Evolutionary conservation across 2,797 vertebrate species (phyloP).

Genomic region (Geotrypetes seraphini): DNA sequence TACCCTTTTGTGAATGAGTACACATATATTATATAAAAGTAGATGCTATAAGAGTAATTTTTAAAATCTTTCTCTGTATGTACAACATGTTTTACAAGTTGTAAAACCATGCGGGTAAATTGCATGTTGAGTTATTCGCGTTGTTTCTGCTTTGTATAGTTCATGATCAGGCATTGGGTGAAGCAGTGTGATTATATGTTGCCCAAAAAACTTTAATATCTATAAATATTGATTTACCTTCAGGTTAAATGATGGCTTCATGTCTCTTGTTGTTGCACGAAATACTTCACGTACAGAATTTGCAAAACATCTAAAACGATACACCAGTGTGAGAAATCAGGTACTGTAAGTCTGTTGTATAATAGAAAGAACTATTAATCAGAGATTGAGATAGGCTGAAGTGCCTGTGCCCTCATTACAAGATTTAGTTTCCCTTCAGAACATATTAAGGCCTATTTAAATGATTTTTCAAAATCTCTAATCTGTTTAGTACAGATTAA

Average conservation of each 20-base stretch:
- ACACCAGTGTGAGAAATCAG: slow-evolving; percentile 69
- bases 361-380: slow-evolving; percentile 17
- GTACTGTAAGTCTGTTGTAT: slow-evolving; percentile 42
- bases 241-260: slow-evolving; percentile 83
- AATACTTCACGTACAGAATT: slow-evolving; percentile 84
- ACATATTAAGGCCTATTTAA: slow-evolving; percentile 37
- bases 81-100: too few species aligned
- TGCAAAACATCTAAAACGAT: slow-evolving; percentile 89
- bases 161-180: too few species aligned
- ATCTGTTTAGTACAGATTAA: slow-evolving; percentile 58
- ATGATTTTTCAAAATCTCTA: slow-evolving; percentile 45
- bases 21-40: too few species aligned
- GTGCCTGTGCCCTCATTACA: slow-evolving; percentile 30
- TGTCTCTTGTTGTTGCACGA: slow-evolving; percentile 68
- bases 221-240: slow-evolving; percentile 17
- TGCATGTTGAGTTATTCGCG: too few species aligned
- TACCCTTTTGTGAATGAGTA: too few species aligned
- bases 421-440: slow-evolving; percentile 45
- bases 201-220: not conserved
- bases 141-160: too few species aligned
- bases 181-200: too few species aligned
- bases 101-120: too few species aligned
- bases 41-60: too few species aligned
- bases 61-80: too few species aligned
- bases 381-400: slow-evolving; percentile 6